Conservation (phyloP, 1,140 invertebrate species). For the Oryctes rhinoceros region DNA sequence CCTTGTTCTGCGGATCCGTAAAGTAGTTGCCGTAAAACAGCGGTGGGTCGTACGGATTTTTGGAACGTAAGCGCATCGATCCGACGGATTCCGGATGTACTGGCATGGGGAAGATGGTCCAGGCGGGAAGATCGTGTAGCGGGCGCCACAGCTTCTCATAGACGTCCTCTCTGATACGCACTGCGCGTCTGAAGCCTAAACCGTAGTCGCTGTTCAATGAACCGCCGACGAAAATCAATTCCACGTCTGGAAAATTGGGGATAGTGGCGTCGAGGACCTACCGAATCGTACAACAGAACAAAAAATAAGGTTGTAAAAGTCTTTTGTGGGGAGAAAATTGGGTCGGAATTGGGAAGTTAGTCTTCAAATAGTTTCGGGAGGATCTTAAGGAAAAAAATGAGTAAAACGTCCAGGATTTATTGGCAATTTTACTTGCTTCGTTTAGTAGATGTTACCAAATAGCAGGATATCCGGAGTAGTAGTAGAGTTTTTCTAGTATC, state of each 20-base stretch:
- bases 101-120: constrained; percentile 74
- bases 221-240: constrained; percentile 65
- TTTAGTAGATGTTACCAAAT: too few relatives aligned
- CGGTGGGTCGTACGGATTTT: constrained; percentile 76
- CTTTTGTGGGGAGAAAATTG: not conserved
- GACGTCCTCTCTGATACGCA: constrained; percentile 47
- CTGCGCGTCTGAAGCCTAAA: constrained; percentile 40
- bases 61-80: constrained; percentile 69
- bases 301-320: not conserved
- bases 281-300: not conserved
- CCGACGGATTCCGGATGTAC: constrained; percentile 80
- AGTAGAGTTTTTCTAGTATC: too few relatives aligned
- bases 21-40: constrained; percentile 71
- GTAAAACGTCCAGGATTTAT: too few relatives aligned
- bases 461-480: too few relatives aligned
- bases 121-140: constrained; percentile 67
- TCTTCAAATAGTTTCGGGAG: too few relatives aligned
- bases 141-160: constrained; percentile 50
- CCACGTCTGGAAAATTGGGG: constrained; percentile 63
- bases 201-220: constrained; percentile 55
- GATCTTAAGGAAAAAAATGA: too few relatives aligned
- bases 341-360: too few relatives aligned
- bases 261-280: constrained; percentile 66
- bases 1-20: constrained; percentile 67
- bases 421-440: too few relatives aligned